Base-by-base conservation (phyloP, 2,888 invertebrate species). In the Mythimna lalbum region DNA sequence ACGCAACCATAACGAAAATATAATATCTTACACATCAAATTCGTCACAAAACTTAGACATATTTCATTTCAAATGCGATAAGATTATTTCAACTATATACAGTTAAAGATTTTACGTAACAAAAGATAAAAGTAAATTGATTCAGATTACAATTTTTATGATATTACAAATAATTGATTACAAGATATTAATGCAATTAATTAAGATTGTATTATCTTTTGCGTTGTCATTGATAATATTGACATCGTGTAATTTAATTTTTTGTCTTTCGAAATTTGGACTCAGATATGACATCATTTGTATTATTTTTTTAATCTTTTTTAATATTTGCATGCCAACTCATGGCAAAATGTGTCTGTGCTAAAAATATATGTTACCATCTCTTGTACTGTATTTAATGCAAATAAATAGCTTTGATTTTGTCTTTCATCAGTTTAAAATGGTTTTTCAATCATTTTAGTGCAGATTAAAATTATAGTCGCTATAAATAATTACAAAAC, bases 141-240 rank as follows among this genome's bases (percentile, higher is more conserved):
- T 84, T 82, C 73, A 62, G 27, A 69, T 74, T 59, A 67, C 47
- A 69, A 23, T 73, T 68, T 76, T 77, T 63, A 72, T 83, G 65
- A 72, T 67, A 72, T 69, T 84, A 79, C 69, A 62, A 72, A 64
- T 56, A 57, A 73, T 78, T 78, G 88, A 91, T 91, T 91, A 91
- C 89, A 91, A 83, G 88, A 88, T 89, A 88, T 84, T 79, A 77
- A 76, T 88, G 90, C 87, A 89, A 90, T 90, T 90, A 89, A 82
- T 82, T 75, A 64, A 77, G 89, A 91, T 90, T 43, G 52, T 12
- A 63, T 9, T 68, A 77, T 68, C 75, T 33, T 61, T 55, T 27
- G 27, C 17, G 12, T 39, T 67, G 47, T 74, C 47, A 49, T 61
- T 61, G 63, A 47, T 64, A 52, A 36, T 23, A 31, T n/a, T 60